These are phyloP conservation scores for Pentamera pediparva DNA, from an alignment of 53 echinoderm and acorn worm genomes.

Conservation along the genomic window DNA sequence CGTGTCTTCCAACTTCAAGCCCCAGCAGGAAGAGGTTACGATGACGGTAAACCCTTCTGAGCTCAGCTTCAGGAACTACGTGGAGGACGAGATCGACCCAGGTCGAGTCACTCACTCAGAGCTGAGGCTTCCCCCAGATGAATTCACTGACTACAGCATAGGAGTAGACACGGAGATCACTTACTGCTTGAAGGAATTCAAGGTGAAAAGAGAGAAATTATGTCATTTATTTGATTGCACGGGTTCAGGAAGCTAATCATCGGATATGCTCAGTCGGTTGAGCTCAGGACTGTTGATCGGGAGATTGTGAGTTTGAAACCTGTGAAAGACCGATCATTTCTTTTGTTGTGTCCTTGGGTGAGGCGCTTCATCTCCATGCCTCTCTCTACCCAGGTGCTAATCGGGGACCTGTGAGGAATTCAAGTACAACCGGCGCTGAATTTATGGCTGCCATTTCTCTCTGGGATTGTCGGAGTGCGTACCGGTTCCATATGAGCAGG, in stretches of 20 bases:
- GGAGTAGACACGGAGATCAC: constrained; percentile 92
- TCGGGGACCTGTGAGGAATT: too few relatives aligned
- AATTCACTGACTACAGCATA: constrained; percentile 76
- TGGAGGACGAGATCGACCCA: constrained; percentile 96
- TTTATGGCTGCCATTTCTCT: too few relatives aligned
- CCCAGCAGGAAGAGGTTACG: constrained; percentile 65
- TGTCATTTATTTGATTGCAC: neutral
- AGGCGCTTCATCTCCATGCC: too few relatives aligned
- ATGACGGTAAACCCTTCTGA: constrained; percentile 65
- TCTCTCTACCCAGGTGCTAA: too few relatives aligned
- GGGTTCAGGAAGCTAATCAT: neutral
- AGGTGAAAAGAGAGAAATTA: constrained; percentile 48
- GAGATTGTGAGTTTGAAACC: neutral
- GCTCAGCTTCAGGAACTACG: constrained; percentile 91
- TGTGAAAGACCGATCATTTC: neutral
- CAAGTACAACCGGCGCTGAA: too few relatives aligned
- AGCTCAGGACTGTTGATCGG: neutral
- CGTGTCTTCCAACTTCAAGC: constrained; percentile 20
- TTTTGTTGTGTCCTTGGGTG: too few relatives aligned
- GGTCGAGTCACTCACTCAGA: constrained; percentile 78
- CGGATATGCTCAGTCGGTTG: neutral
- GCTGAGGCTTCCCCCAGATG: constrained; percentile 74
- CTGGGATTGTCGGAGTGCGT: too few relatives aligned
- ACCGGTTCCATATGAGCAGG: too few relatives aligned
- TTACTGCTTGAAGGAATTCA: constrained; percentile 88